Conservation (phyloP, 2,888 invertebrate genomes). For the Seira ritae region DNA sequence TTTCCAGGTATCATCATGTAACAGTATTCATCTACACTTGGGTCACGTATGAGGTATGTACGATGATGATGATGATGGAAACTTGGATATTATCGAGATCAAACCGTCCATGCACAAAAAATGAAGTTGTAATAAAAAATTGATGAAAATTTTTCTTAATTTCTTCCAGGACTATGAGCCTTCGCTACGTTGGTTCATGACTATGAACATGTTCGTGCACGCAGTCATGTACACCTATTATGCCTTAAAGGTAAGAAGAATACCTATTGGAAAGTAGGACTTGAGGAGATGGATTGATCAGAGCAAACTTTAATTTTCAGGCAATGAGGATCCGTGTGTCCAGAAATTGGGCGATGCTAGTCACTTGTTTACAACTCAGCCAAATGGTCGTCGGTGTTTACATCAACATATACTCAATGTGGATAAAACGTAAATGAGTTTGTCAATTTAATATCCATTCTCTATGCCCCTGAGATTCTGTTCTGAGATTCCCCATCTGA, state of each 20-base stretch:
- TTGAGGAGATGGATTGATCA: no score
- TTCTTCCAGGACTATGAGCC: slow-evolving; percentile 66
- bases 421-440: slow-evolving; percentile 71
- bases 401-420: slow-evolving; percentile 72
- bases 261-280: no score
- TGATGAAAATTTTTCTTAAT: no score
- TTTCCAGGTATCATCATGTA: slow-evolving; percentile 76
- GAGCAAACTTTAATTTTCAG: no score
- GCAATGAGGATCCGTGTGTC: slow-evolving; percentile 69
- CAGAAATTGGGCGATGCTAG: slow-evolving; percentile 71
- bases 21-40: slow-evolving; percentile 77
- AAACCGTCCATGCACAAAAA: no score
- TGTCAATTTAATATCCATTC: no score
- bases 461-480: no score
- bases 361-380: slow-evolving; percentile 71
- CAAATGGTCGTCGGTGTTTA: slow-evolving; percentile 73
- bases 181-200: slow-evolving; percentile 71
- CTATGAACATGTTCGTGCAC: slow-evolving; percentile 62
- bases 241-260: slow-evolving; percentile 66
- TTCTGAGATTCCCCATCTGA: no score
- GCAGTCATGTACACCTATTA: slow-evolving; percentile 71
- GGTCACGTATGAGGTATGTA: slow-evolving; percentile 74
- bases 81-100: no score
- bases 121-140: no score
- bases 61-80: no score